Conservation (phyloP, 2,113 vertebrate species). For the Halichoeres trimaculatus region DNA sequence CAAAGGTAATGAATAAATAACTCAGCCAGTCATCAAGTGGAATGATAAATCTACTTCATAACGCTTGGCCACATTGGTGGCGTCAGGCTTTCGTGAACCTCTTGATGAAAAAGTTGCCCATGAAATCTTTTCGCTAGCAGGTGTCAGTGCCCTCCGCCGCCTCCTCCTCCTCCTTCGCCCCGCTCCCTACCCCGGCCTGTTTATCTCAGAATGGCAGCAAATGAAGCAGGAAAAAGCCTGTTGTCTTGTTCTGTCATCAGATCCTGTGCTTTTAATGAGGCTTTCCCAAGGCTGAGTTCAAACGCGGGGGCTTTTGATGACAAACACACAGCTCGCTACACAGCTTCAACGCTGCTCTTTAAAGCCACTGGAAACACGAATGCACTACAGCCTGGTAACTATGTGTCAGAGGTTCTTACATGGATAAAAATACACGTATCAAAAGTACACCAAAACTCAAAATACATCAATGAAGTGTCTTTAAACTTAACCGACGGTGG, state of each 20-base stretch:
- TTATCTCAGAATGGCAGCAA: constrained; percentile 63
- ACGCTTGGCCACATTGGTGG: constrained; percentile 42
- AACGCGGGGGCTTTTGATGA: constrained; percentile 60
- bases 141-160: constrained; percentile 35
- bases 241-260: constrained; percentile 57
- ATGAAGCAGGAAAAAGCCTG: constrained; percentile 61
- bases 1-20: constrained; percentile 76
- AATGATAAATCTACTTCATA: constrained; percentile 70
- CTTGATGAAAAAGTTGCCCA: constrained; percentile 48
- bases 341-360: constrained; percentile 46
- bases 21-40: constrained; percentile 59
- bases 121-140: constrained; percentile 59
- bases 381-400: too few relatives aligned
- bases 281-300: constrained; percentile 53
- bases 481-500: too few relatives aligned
- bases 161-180: constrained; percentile 12
- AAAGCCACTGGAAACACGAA: not conserved
- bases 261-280: constrained; percentile 61
- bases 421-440: too few relatives aligned
- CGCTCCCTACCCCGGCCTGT: constrained; percentile 21
- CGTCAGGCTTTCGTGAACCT: constrained; percentile 51
- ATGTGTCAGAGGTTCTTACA: too few relatives aligned
- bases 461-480: too few relatives aligned
- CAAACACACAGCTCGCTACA: constrained; percentile 35
- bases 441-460: too few relatives aligned